Evolutionary conservation across 1,140 invertebrate genomes (phyloP).

Genomic region (Babylonia areolata): DNA sequence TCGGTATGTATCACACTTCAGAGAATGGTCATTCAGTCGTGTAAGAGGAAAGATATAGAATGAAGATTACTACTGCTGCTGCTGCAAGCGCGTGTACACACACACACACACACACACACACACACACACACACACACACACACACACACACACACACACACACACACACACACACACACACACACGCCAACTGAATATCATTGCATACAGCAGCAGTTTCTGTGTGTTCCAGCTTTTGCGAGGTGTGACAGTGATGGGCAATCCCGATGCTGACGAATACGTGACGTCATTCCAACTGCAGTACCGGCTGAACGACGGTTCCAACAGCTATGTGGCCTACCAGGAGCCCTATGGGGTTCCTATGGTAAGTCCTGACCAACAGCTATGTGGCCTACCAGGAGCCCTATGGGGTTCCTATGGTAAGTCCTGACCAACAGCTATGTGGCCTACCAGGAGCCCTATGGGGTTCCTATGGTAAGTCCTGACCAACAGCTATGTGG

Average conservation of each 20-base stretch:
- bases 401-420: constrained; percentile 55
- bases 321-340: constrained; percentile 46
- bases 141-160: too few species aligned
- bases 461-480: constrained; percentile 49
- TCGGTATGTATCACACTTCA: too few species aligned
- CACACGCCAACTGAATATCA: too few species aligned
- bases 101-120: too few species aligned
- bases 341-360: constrained; percentile 57
- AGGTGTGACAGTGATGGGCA: constrained; percentile 57
- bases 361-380: constrained; percentile 38
- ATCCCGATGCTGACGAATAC: constrained; percentile 57
- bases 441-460: constrained; percentile 60
- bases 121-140: too few species aligned
- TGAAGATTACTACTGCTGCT: too few species aligned
- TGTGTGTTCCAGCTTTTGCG: constrained; percentile 43
- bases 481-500: constrained; percentile 22
- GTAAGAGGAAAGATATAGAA: too few species aligned
- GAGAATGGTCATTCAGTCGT: too few species aligned
- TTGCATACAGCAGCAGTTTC: neutral
- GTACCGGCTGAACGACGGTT: constrained; percentile 36
- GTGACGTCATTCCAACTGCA: constrained; percentile 53
- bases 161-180: too few species aligned
- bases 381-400: constrained; percentile 54
- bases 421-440: constrained; percentile 31
- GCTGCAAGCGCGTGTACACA: too few species aligned